These are phyloP conservation scores for Gorsachius magnificus DNA, from an alignment of 2,797 vertebrate genomes.

Conservation along the genomic window DNA sequence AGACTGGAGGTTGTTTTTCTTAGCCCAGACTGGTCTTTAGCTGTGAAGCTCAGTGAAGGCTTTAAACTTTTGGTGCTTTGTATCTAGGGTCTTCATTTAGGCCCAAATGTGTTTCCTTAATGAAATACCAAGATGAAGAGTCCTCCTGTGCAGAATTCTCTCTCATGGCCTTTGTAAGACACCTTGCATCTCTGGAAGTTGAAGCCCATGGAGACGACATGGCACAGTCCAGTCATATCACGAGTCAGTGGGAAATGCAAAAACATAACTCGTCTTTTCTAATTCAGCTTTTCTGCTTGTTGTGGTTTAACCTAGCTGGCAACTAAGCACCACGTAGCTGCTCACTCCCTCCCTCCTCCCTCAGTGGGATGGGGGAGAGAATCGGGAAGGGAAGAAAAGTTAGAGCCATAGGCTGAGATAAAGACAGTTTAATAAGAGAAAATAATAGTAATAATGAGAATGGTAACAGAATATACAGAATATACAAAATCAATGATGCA, in stretches of 20 bases:
- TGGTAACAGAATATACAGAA: too few species aligned
- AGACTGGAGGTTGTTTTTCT: not conserved
- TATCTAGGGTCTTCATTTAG: not conserved
- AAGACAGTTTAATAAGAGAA: too few species aligned
- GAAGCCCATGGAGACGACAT: accelerated
- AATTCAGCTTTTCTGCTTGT: not conserved
- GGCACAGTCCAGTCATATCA: not conserved
- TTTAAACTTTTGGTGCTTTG: not conserved
- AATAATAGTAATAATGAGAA: too few species aligned
- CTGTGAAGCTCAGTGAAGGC: not conserved
- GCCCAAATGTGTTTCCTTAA: not conserved
- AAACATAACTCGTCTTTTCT: not conserved
- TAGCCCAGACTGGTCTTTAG: not conserved
- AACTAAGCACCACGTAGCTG: too few species aligned
- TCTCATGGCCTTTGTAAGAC: not conserved
- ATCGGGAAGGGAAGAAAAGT: too few species aligned
- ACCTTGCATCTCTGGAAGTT: not conserved
- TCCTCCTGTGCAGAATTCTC: not conserved
- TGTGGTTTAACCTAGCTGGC: too few species aligned
- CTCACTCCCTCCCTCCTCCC: too few species aligned
- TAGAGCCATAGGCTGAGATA: too few species aligned
- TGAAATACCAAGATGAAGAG: not conserved
- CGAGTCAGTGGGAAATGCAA: not conserved
- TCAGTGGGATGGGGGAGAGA: too few species aligned
- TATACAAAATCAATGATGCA: too few species aligned